Percentiles rank a stretch among this genome's conserved stretches.
Evolutionary conservation across 2,113 vertebrate species (phyloP).

Genomic region (Acanthisitta chloris): DNA sequence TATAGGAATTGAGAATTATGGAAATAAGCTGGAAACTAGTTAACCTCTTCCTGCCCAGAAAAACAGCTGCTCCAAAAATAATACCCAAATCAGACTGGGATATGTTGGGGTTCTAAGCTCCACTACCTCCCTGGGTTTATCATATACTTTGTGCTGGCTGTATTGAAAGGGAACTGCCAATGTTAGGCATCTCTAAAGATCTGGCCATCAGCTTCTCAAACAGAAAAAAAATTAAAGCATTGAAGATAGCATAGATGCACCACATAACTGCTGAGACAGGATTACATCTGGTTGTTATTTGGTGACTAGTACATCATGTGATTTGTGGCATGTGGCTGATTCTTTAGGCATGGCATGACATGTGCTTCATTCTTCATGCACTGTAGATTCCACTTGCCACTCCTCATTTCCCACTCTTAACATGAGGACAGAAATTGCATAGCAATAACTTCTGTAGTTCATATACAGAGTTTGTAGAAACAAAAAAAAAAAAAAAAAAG

Average conservation of each 20-base stretch:
- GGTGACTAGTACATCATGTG: not conserved
- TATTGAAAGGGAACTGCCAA: not conserved
- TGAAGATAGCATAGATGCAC: fast-evolving
- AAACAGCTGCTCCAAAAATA: not conserved
- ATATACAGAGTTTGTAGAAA: not conserved
- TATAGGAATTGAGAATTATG: not conserved
- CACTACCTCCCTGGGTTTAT: not conserved
- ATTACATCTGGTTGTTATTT: not conserved
- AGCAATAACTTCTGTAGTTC: not conserved
- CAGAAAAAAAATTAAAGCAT: not conserved
- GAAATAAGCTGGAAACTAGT: not conserved
- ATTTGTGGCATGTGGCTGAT: not conserved
- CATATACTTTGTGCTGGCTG: not conserved
- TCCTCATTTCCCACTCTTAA: not conserved
- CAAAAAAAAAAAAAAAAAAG: not conserved
- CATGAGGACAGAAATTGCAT: not conserved
- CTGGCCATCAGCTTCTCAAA: not conserved
- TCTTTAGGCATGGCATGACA: not conserved
- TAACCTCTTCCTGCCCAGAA: not conserved
- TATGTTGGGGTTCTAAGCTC: not conserved
- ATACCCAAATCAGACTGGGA: not conserved
- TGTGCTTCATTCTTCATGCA: not conserved
- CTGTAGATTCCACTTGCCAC: not conserved
- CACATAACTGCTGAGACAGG: not conserved
- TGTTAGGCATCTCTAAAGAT: not conserved